phyloP scores from a whole-genome alignment of 1,140 invertebrate species.

The Plectrocnemia conspersa region DNA sequence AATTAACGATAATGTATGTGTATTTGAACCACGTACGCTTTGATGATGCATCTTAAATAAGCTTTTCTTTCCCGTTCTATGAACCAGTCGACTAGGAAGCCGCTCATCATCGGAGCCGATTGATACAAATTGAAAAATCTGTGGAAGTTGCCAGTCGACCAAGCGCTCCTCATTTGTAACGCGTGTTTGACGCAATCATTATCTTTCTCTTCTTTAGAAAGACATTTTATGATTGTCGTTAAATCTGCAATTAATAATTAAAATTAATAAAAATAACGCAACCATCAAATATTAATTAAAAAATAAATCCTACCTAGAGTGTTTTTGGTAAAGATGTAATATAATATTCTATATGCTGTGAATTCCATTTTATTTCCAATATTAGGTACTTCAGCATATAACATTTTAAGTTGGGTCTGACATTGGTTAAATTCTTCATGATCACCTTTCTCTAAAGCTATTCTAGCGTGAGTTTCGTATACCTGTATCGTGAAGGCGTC shows the following conservation, averaged over 20 bases:
- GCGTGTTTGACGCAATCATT: slow-evolving; percentile 85
- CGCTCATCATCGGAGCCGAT: slow-evolving; percentile 88
- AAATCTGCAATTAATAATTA: slow-evolving; percentile 68
- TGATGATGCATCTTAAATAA: slow-evolving; percentile 87
- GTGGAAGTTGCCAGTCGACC: slow-evolving; percentile 87
- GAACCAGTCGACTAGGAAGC: slow-evolving; percentile 97
- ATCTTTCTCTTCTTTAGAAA: slow-evolving; percentile 71
- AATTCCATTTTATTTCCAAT: slow-evolving; percentile 80
- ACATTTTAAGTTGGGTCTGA: slow-evolving; percentile 92
- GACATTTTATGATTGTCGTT: slow-evolving; percentile 78
- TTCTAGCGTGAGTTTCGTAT: slow-evolving; percentile 96
- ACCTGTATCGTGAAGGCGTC: slow-evolving; percentile 93
- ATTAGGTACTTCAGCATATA: slow-evolving; percentile 69
- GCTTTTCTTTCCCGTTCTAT: slow-evolving; percentile 84
- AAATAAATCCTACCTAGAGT: slow-evolving; percentile 69
- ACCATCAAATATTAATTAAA: not conserved
- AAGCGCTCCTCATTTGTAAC: slow-evolving; percentile 80
- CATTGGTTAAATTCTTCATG: slow-evolving; percentile 99
- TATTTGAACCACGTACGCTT: slow-evolving; percentile 78
- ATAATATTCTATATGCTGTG: slow-evolving; percentile 90
- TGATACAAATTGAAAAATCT: slow-evolving; percentile 88
- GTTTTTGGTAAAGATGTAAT: slow-evolving; percentile 96
- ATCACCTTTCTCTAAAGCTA: slow-evolving; percentile 95
- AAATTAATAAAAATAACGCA: not conserved
- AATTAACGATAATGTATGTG: not conserved